A percentile compares a stretch with the other conserved stretches of the same genome.
Evolutionary conservation across 2,797 vertebrate species (phyloP).

Genomic region (Sebastes paucispinis): DNA sequence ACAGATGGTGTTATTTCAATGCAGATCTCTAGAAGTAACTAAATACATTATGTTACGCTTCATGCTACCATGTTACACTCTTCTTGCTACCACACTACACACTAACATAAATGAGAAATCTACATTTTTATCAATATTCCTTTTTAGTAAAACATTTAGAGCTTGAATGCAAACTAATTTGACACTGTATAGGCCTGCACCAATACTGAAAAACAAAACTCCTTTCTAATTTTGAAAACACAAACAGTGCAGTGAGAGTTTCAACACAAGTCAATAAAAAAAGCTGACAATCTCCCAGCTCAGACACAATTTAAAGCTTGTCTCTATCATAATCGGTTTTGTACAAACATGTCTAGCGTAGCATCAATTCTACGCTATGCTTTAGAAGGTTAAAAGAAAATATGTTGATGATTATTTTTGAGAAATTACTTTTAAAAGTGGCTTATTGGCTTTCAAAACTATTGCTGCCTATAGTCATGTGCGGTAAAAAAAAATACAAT

Average conservation of each 20-base stretch:
- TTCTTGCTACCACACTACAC: neutral
- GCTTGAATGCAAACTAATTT: neutral
- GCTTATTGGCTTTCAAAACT: neutral
- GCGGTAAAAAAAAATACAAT: neutral
- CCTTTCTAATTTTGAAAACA: neutral
- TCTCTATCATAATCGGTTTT: neutral
- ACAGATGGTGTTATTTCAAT: slow-evolving; percentile 49
- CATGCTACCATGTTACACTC: slow-evolving; percentile 19
- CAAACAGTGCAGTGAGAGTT: neutral
- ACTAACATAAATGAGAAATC: neutral
- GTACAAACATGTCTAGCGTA: neutral
- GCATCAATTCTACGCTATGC: neutral
- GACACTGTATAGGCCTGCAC: neutral
- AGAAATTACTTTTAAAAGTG: neutral
- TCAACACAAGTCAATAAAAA: neutral
- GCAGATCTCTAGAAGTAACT: slow-evolving; percentile 12
- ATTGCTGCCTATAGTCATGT: neutral
- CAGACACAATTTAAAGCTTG: no score
- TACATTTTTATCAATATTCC: neutral
- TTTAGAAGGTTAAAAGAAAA: neutral
- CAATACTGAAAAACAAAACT: neutral
- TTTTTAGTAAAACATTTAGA: neutral
- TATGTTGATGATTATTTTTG: neutral
- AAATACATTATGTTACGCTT: slow-evolving; percentile 1
- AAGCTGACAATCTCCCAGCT: neutral